Percentiles rank a stretch among this genome's conserved stretches.
Conservation (phyloP, 1,140 invertebrate genomes). For the Hermetia illucens region DNA sequence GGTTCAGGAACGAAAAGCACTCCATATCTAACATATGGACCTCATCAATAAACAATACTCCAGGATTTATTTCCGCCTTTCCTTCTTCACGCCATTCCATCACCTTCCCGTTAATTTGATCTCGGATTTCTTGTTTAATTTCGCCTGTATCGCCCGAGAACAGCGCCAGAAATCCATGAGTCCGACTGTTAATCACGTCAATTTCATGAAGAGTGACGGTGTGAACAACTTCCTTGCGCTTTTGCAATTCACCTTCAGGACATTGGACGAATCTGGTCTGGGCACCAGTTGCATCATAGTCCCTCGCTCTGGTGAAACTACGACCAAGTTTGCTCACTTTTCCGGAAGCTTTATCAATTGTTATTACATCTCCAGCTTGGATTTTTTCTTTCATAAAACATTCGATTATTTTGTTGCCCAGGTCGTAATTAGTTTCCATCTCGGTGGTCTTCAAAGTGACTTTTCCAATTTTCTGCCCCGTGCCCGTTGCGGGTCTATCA, state of each 20-base stretch:
- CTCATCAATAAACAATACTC: constrained; percentile 86
- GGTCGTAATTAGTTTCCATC: constrained; percentile 99
- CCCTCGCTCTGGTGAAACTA: constrained; percentile 87
- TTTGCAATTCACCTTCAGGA: constrained; percentile 96
- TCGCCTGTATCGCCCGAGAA: constrained; percentile 98
- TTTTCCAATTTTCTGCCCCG: constrained; percentile 83
- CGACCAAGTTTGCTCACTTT: constrained; percentile 91
- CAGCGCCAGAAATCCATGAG: constrained; percentile 92
- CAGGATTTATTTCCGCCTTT: constrained; percentile 96
- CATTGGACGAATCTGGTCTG: constrained; percentile 94
- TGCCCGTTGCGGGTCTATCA: constrained; percentile 81
- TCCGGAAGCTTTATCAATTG: constrained; percentile 95
- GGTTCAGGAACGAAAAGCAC: constrained; percentile 95
- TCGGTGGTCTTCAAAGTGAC: constrained; percentile 97
- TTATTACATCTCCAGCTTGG: constrained; percentile 92
- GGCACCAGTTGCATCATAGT: constrained; percentile 93
- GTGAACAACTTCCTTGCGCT: constrained; percentile 97
- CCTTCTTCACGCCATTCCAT: constrained; percentile 98
- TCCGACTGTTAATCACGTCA: constrained; percentile 94
- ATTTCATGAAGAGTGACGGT: constrained; percentile 98
- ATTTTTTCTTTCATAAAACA: constrained; percentile 93
- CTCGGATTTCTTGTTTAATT: constrained; percentile 93
- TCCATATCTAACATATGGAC: constrained; percentile 99
- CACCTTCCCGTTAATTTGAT: constrained; percentile 97
- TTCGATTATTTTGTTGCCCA: constrained; percentile 98